Percentiles rank a stretch among this genome's conserved stretches.
These are phyloP conservation scores for Limnothrissa miodon DNA, from an alignment of 2,113 vertebrate species.

Conservation along the genomic window DNA sequence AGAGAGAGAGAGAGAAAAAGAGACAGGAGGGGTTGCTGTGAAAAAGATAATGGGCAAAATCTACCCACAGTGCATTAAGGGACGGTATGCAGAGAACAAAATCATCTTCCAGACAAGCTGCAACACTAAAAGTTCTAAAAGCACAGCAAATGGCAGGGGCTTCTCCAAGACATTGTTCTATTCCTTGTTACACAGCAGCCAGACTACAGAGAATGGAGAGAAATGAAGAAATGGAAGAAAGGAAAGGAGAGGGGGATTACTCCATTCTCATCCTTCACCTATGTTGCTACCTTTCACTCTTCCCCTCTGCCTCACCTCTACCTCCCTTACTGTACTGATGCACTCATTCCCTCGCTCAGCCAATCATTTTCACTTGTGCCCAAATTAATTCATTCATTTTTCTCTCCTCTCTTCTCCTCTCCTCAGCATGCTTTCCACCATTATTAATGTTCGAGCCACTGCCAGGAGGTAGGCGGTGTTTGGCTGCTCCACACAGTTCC, in stretches of 20 bases:
- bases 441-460: background rate
- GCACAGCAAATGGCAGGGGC: background rate
- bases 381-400: background rate
- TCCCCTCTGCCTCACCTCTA: constrained; percentile 36
- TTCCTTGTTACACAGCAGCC: background rate
- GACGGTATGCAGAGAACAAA: background rate
- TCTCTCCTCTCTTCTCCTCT: background rate
- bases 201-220: background rate
- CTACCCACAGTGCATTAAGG: background rate
- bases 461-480: background rate
- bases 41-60: background rate
- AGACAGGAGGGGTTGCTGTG: background rate
- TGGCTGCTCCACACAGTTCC: background rate
- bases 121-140: background rate
- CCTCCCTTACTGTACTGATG: background rate
- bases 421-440: background rate
- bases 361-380: background rate
- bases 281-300: constrained; percentile 37
- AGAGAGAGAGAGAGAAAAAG: background rate
- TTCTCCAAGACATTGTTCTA: background rate
- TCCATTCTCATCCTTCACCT: background rate
- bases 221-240: background rate
- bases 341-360: background rate
- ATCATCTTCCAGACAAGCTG: background rate
- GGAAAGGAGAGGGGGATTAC: background rate